These are phyloP conservation scores for Gephyroberyx darwinii DNA, from an alignment of 2,797 vertebrate species.

Conservation along the genomic window DNA sequence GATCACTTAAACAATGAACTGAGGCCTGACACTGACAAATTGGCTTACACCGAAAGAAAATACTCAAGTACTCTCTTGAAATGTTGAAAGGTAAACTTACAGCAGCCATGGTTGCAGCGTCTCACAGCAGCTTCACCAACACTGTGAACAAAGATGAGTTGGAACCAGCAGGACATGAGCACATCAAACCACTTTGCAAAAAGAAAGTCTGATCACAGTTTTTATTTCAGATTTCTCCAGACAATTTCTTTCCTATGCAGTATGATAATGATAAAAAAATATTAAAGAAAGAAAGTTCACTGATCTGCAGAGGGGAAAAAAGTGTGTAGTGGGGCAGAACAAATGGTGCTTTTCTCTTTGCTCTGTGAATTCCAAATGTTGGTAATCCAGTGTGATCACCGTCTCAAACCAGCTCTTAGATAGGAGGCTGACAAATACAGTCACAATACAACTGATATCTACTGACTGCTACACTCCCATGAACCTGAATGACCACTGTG, in stretches of 20 bases:
- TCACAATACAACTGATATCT: background rate
- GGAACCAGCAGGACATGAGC: constrained; percentile 14
- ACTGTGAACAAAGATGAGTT: constrained; percentile 49
- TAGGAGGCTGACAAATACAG: background rate
- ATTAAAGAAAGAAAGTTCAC: too few species aligned
- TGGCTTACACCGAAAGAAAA: constrained; percentile 22
- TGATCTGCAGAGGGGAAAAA: too few species aligned
- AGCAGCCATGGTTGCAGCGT: constrained; percentile 79
- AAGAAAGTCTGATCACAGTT: background rate
- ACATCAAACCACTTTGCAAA: background rate
- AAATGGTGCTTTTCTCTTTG: background rate
- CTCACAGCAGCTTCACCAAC: constrained; percentile 57
- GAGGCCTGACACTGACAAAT: background rate
- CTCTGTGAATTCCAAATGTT: background rate
- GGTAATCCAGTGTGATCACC: background rate
- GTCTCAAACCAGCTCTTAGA: background rate
- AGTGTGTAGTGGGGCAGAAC: too few species aligned
- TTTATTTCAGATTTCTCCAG: background rate
- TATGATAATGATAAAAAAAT: background rate
- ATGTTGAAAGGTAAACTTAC: constrained; percentile 73
- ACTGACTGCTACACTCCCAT: background rate
- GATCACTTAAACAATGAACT: constrained; percentile 9
- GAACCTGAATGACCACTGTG: background rate
- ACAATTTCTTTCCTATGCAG: background rate
- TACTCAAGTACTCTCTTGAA: constrained; percentile 2